Evolutionary conservation across 2,113 vertebrate species (phyloP), one percentile per base, ranked within the genome.

Genomic region (Cyprinodon brontotheroides): DNA sequence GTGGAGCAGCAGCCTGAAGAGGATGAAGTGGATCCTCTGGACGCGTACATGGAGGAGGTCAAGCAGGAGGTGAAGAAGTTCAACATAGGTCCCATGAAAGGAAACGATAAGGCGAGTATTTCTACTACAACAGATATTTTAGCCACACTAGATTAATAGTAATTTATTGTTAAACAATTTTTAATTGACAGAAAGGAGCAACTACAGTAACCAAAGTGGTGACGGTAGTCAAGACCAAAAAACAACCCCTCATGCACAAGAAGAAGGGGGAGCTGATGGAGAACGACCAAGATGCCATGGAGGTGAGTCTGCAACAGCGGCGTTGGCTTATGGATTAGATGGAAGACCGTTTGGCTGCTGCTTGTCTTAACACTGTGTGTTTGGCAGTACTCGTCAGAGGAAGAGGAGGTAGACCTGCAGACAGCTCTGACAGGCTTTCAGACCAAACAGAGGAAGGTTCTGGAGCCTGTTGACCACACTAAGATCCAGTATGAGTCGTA

Each of bases 1-100:
- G 90, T 88, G 84, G 96, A 97, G 75, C 94, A 90, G 70, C 40
- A 80, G 78, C 4, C 64, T 0, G 91, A 92, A 65, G 91, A 91
- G 74, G 97, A 99, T 22, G 98, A 99, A 50, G 85, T 99, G 43
- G 98, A 99, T 82, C 96, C 98, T 38, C 87, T 99, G 79, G 98
- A 99, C 79, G 98, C 98, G 29, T 99, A 99, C 78, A 99, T 99
- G 98, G 98, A 99, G 89, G 98, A 98, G 94, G 97, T 99, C 50
- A 99, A 99, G 83, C 97, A 99, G 86, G 98, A 99, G 85, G 98
- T 99, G 64, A 99, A 99, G 90, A 99, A 99, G 86, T 99, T 99
- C 88, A 99, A 99, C 91, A 99, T 99, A 94, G 96, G 97, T 77
- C 96, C 93, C 75, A 94, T 98, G 82, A 97, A 94, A 91, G 97